Percentiles rank a stretch among this genome's conserved stretches.
Evolutionary conservation across 2,797 vertebrate species (phyloP).

Genomic region (Onychomys torridus): DNA sequence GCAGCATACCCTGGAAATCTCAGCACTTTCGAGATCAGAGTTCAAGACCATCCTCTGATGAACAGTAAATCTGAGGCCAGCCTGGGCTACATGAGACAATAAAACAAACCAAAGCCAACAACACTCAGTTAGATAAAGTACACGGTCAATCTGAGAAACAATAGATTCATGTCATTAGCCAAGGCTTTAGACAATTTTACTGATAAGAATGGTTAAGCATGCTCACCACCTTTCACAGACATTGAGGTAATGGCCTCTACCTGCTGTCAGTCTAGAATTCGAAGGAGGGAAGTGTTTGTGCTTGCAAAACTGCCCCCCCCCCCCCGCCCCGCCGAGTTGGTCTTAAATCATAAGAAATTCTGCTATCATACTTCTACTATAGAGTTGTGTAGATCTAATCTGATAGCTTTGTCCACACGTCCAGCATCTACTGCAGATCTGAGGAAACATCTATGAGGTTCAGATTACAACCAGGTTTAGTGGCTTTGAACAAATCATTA

Average conservation of each 20-base stretch:
- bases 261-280: not conserved
- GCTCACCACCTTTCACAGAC: not conserved
- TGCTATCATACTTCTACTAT: not conserved
- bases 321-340: no score
- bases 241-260: not conserved
- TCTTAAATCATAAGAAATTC: conserved; percentile 36
- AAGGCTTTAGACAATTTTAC: conserved; percentile 19
- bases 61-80: not conserved
- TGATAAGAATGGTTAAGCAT: not conserved
- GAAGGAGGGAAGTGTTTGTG: not conserved
- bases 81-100: not conserved
- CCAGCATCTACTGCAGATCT: not conserved
- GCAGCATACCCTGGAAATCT: not conserved
- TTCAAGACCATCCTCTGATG: not conserved
- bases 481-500: not conserved
- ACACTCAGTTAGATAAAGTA: conserved; percentile 29
- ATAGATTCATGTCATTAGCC: conserved; percentile 27
- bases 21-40: not conserved
- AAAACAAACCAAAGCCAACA: not conserved
- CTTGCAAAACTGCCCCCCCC: not conserved
- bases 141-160: conserved; percentile 52
- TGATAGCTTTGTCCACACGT: not conserved
- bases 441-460: not conserved
- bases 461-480: not conserved
- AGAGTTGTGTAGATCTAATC: not conserved